Evolutionary conservation across 1,140 invertebrate genomes (phyloP).

Genomic region (Euschistus heros): DNA sequence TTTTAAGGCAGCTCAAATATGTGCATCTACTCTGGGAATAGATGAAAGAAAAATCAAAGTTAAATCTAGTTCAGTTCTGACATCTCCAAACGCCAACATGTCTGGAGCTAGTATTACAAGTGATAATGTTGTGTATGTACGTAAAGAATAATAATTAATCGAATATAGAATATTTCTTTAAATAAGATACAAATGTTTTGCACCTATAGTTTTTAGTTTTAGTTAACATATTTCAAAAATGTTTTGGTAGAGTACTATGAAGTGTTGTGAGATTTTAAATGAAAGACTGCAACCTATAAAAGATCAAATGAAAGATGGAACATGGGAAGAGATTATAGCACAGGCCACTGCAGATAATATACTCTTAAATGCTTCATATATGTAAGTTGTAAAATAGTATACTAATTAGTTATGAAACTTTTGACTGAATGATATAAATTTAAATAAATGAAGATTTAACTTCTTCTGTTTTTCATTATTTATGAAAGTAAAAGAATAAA

Average conservation of each 20-base stretch:
- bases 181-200: no score
- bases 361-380: conserved; percentile 51
- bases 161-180: neutral
- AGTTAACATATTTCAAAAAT: neutral
- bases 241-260: conserved; percentile 46
- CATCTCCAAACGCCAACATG: conserved; percentile 47
- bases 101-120: conserved; percentile 63
- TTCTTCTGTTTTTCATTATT: no score
- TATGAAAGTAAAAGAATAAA: no score
- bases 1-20: conserved; percentile 59
- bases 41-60: conserved; percentile 54
- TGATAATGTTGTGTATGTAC: conserved; percentile 55
- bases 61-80: conserved; percentile 53
- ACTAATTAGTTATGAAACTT: no score
- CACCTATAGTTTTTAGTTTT: no score
- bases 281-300: conserved; percentile 50
- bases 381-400: conserved; percentile 39
- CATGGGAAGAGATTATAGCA: conserved; percentile 55
- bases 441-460: no score
- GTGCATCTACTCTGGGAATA: conserved; percentile 59
- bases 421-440: no score
- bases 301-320: conserved; percentile 44
- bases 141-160: conserved; percentile 23
- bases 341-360: conserved; percentile 45
- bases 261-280: conserved; percentile 53